Base-by-base conservation (phyloP, 2,888 invertebrate species). In the Chironomus tentans region DNA sequence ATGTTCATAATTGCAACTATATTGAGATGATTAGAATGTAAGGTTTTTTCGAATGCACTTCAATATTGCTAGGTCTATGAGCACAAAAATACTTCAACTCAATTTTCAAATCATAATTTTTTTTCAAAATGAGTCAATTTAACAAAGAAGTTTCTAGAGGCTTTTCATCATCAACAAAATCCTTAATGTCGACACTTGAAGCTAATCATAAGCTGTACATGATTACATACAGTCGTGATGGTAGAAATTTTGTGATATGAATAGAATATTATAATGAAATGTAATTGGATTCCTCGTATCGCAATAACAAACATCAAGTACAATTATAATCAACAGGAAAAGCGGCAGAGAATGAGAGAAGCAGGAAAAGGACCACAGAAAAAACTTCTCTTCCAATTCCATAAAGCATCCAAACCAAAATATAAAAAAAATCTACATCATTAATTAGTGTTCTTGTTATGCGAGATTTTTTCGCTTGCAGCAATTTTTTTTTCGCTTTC, bases 391-490 rank as follows among this genome's bases (percentile, higher is more conserved):
- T 65, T 21, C 13, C 65, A 24, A 65, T 65, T 21, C 56, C 10
- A 65, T 13, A 65, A 22, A 24, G 65, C 65, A 22, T 24, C 24
- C 65, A 65, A 10, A 24, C 22, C 21, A 21, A 65, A 65, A 65
- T 65, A 65, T 24, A 65, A 38, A 38, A 28, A 38, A 38, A 38
- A 38, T 38, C 65, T 18, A 21, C 24, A 47, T 70, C 72, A 72
- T 72, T 72, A 72, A 72, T 72, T 72, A 72, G 72, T 62, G 72
- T 62, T n/a, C 72, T 72, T 72, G 72, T 72, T 72, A 72, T 72
- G 38, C 62, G 72, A 72, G 72, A 72, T 62, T 72, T 62, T 71
- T 22, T 48, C 12, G 72, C 72, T 72, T 62, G 28, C 46, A 72
- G 72, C 72, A 62, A 22, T 24, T 13, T 24, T 13, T 24, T 12